phyloP scores from a whole-genome alignment of 2,797 vertebrate species.

The Mus minutoides region DNA sequence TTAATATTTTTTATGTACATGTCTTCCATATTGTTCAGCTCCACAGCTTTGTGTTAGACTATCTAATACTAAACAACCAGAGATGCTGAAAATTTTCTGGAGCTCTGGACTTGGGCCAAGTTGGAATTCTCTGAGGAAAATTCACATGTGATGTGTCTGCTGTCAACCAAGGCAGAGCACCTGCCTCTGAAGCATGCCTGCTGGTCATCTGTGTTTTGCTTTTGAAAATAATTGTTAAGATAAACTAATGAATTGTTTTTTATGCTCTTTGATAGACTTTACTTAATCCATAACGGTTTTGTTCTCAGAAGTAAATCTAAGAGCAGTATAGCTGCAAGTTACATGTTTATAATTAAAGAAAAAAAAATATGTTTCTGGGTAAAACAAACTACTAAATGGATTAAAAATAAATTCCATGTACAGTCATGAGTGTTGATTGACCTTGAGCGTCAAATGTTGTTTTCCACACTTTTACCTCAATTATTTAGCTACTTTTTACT shows the following conservation, averaged over 20 bases:
- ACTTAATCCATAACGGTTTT: neutral
- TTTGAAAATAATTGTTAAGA: neutral
- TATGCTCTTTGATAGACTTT: neutral
- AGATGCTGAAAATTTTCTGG: neutral
- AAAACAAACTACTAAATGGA: neutral
- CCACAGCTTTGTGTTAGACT: neutral
- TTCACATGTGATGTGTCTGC: neutral
- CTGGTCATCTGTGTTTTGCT: neutral
- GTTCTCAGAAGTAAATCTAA: neutral
- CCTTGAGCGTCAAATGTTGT: neutral
- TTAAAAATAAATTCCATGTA: neutral
- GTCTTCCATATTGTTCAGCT: neutral
- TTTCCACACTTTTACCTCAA: neutral
- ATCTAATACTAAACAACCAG: neutral
- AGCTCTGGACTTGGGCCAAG: neutral
- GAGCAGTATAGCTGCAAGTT: neutral
- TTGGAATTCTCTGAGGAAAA: neutral
- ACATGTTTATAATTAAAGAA: neutral
- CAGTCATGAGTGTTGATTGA: neutral
- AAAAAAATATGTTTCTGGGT: no score
- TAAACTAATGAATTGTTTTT: neutral
- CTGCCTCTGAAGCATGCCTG: neutral
- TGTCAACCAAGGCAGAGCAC: neutral
- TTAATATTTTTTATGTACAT: neutral
- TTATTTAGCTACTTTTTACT: neutral